A percentile compares a stretch with the other conserved stretches of the same genome.
phyloP scores from a whole-genome alignment of 2,888 invertebrate genomes.

The Stenodera caucasica region DNA sequence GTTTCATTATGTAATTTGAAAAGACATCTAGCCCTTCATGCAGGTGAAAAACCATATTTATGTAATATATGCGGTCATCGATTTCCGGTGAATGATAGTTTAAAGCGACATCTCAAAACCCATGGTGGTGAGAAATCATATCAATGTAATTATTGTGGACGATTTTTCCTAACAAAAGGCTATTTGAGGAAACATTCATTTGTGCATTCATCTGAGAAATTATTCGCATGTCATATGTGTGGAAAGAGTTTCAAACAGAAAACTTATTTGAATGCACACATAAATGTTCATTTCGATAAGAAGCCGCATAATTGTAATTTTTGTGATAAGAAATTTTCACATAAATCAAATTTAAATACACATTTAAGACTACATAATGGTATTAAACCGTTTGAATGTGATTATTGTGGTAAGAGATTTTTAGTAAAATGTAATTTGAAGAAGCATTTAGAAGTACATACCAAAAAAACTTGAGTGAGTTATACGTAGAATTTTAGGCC shows the following conservation, averaged over 20 bases:
- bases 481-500: too few relatives aligned
- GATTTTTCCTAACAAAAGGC: not conserved
- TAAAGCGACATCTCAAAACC: not conserved
- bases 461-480: too few relatives aligned
- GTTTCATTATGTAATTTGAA: not conserved
- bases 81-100: not conserved
- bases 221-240: not conserved
- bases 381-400: not conserved
- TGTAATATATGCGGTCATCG: not conserved
- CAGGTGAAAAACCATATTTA: not conserved
- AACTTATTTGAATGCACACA: not conserved
- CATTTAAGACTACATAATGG: not conserved
- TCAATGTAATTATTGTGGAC: not conserved
- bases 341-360: constrained; percentile 1
- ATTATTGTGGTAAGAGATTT: constrained; percentile 1
- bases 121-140: not conserved
- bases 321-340: not conserved
- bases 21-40: not conserved
- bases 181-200: not conserved
- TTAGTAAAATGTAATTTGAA: not conserved
- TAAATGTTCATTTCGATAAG: constrained; percentile 1
- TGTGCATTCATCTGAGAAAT: not conserved
- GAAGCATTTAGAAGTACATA: not conserved
- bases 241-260: not conserved
- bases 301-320: not conserved